These are phyloP conservation scores for Gymnoscelis rufifasciata DNA, from an alignment of 2,888 invertebrate species.

Conservation along the genomic window DNA sequence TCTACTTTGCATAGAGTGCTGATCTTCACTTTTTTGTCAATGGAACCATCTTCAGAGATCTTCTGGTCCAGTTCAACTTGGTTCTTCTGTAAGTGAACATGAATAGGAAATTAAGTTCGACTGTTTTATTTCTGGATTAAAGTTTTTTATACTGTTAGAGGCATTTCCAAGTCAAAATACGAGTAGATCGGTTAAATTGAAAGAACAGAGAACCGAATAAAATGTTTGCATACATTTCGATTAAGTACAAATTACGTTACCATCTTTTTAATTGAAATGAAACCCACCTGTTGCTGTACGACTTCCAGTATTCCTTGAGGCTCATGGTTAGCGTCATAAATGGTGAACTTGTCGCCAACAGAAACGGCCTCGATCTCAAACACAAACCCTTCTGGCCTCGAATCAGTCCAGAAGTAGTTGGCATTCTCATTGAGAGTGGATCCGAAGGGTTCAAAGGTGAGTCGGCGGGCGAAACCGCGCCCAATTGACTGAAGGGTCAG, in stretches of 20 bases:
- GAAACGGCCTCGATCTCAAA: slow-evolving; percentile 84
- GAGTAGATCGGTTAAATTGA: too few species aligned
- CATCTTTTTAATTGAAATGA: not conserved
- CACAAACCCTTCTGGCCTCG: slow-evolving; percentile 84
- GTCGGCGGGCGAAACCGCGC: slow-evolving; percentile 84
- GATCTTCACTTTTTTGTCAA: slow-evolving; percentile 82
- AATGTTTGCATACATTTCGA: too few species aligned
- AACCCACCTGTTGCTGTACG: slow-evolving; percentile 80
- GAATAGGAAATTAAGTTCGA: not conserved
- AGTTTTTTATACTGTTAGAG: too few species aligned
- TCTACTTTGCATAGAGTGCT: slow-evolving; percentile 83
- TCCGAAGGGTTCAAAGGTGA: slow-evolving; percentile 83
- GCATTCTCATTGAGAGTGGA: slow-evolving; percentile 82
- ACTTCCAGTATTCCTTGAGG: slow-evolving; percentile 84
- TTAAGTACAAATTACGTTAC: too few species aligned
- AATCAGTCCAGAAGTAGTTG: slow-evolving; percentile 89
- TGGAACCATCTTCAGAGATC: slow-evolving; percentile 61
- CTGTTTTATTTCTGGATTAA: not conserved
- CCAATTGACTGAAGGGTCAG: slow-evolving; percentile 83
- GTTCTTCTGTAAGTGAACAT: slow-evolving; percentile 62
- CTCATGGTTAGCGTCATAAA: slow-evolving; percentile 82
- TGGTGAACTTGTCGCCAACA: slow-evolving; percentile 84
- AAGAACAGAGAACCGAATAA: too few species aligned
- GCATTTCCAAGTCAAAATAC: too few species aligned
- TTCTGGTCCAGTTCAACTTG: slow-evolving; percentile 71